These are phyloP conservation scores for Azemiops feae DNA, from an alignment of 2,113 vertebrate species.

Conservation along the genomic window DNA sequence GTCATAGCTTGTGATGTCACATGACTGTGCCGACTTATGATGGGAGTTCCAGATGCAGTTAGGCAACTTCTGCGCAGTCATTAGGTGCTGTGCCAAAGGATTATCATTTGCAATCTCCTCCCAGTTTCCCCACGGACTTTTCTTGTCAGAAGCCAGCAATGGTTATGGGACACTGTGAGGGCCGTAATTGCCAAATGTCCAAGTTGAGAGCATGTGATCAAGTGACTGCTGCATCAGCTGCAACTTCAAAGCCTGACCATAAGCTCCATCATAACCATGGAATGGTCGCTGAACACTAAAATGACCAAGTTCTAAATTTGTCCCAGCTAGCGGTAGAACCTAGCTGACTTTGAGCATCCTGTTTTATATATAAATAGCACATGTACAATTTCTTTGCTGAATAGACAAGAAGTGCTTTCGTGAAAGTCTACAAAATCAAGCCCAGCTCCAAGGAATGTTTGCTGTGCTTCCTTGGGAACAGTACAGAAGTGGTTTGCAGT, in stretches of 20 bases:
- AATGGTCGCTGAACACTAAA: not conserved
- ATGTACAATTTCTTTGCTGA: not conserved
- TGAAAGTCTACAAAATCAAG: not conserved
- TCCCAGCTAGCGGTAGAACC: not conserved
- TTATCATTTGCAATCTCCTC: not conserved
- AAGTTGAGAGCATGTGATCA: not conserved
- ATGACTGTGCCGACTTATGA: not conserved
- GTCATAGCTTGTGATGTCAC: not conserved
- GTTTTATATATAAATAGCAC: not conserved
- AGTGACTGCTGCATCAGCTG: not conserved
- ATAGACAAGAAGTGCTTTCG: not conserved
- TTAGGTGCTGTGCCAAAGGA: not conserved
- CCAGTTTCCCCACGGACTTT: not conserved
- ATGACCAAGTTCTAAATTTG: not conserved
- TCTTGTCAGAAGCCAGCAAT: not conserved
- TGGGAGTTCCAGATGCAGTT: not conserved
- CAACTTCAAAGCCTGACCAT: not conserved
- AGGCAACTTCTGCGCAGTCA: not conserved
- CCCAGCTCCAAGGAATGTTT: not conserved
- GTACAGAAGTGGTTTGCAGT: not conserved
- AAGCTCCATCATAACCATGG: not conserved
- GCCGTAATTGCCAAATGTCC: not conserved
- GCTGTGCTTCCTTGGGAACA: not conserved
- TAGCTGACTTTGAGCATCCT: not conserved
- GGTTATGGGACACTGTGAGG: accelerated